phyloP scores from a whole-genome alignment of 2,797 vertebrate genomes.

The Micrastur ruficollis region DNA sequence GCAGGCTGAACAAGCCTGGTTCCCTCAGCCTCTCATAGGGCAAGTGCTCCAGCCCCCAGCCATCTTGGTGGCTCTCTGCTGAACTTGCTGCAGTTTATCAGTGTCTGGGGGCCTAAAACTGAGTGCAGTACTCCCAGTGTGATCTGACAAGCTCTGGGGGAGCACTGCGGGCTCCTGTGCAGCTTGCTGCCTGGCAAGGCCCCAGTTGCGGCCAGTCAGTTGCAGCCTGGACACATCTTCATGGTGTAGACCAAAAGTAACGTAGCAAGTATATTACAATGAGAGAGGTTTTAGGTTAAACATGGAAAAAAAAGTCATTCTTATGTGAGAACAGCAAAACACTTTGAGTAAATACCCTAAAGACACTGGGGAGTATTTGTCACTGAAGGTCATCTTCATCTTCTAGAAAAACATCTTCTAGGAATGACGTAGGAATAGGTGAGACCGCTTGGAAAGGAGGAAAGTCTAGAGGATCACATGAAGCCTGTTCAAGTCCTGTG shows the following conservation, averaged over 20 bases:
- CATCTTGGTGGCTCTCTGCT: background rate
- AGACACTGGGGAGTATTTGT: background rate
- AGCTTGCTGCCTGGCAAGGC: background rate
- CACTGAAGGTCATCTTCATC: background rate
- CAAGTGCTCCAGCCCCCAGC: background rate
- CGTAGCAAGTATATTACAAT: fast-evolving
- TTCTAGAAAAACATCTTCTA: background rate
- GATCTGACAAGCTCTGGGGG: background rate
- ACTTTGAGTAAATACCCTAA: background rate
- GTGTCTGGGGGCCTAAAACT: background rate
- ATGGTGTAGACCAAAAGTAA: background rate
- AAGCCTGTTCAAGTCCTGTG: background rate
- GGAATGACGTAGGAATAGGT: background rate
- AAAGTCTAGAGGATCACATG: background rate
- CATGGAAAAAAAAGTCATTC: background rate
- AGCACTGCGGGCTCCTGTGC: background rate
- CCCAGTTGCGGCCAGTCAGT: background rate
- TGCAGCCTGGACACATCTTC: background rate
- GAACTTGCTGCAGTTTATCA: fast-evolving
- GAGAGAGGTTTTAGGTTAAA: background rate
- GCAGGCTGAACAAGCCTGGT: background rate
- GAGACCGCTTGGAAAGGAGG: background rate
- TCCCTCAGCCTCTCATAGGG: background rate
- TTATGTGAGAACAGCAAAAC: background rate
- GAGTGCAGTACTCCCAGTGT: background rate